Percentiles rank a stretch among this genome's conserved stretches.
These are phyloP conservation scores for Meloidogyne chitwoodi DNA, from an alignment of 1,140 invertebrate genomes.

Conservation along the genomic window DNA sequence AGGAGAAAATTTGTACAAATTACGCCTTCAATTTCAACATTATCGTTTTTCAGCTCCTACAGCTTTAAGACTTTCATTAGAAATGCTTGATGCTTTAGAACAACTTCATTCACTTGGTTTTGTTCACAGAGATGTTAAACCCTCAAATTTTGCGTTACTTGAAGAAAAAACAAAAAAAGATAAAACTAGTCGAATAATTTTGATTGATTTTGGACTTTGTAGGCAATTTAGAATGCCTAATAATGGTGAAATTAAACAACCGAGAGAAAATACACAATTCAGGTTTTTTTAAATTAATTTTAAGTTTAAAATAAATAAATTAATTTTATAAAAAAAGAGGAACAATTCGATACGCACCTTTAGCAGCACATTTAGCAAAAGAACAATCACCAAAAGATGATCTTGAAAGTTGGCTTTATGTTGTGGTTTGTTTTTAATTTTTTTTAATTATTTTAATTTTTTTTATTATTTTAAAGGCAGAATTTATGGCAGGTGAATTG, in stretches of 20 bases:
- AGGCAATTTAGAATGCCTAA: conserved; percentile 38
- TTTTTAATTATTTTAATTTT: not conserved
- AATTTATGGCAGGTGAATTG: conserved; percentile 37
- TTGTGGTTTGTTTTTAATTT: not conserved
- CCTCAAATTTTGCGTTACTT: conserved; percentile 51
- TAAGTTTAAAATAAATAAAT: too few species aligned
- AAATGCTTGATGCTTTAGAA: conserved; percentile 50
- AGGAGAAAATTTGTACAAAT: conserved; percentile 51
- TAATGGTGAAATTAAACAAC: conserved; percentile 51
- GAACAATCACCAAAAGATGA: conserved; percentile 46
- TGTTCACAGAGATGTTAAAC: conserved; percentile 55
- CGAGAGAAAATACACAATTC: conserved; percentile 47
- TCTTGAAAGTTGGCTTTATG: conserved; percentile 40
- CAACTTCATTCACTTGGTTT: conserved; percentile 50
- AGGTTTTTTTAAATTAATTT: conserved; percentile 23
- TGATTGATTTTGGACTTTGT: conserved; percentile 58
- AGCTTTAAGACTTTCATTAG: conserved; percentile 41
- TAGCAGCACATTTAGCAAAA: conserved; percentile 31
- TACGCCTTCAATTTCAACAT: conserved; percentile 53
- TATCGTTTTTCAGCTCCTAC: conserved; percentile 56
- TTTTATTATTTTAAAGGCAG: conserved; percentile 17
- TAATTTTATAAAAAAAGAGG: too few species aligned
- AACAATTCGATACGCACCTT: conserved; percentile 39
- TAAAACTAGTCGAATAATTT: conserved; percentile 30
- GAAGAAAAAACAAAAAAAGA: conserved; percentile 8